Percentiles rank a stretch among this genome's conserved stretches.
phyloP scores from a whole-genome alignment of 1,140 invertebrate genomes.

The Chironomus striatipennis region DNA sequence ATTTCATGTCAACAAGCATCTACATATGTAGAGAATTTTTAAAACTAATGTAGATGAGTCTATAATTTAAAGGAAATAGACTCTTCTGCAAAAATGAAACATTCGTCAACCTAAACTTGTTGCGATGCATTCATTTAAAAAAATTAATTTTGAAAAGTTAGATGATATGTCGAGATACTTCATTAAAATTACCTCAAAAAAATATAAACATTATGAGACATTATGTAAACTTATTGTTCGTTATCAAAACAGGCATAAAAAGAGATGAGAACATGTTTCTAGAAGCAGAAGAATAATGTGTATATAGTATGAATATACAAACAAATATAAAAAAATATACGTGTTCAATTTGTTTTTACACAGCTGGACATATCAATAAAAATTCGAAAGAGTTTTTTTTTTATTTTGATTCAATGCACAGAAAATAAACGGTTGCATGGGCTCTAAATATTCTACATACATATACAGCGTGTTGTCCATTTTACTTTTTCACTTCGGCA shows the following conservation, averaged over 20 bases:
- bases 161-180: too few relatives aligned
- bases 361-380: conserved; percentile 23
- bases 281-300: neutral
- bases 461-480: neutral
- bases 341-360: conserved; percentile 22
- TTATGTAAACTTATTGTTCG: conserved; percentile 17
- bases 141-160: too few relatives aligned
- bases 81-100: too few relatives aligned
- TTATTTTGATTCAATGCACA: conserved; percentile 16
- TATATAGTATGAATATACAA: conserved; percentile 1
- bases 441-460: neutral
- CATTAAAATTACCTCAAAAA: neutral
- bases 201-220: too few relatives aligned
- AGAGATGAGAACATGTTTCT: neutral
- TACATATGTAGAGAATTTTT: too few relatives aligned
- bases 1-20: too few relatives aligned
- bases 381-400: conserved; percentile 1
- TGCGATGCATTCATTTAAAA: too few relatives aligned
- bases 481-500: neutral
- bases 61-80: too few relatives aligned
- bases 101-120: too few relatives aligned
- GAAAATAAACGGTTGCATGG: neutral
- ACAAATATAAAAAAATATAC: neutral
- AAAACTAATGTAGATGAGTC: too few relatives aligned
- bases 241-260: neutral